Conservation (phyloP, 2,797 vertebrate genomes). For the Pseudomugil tenellus region DNA sequence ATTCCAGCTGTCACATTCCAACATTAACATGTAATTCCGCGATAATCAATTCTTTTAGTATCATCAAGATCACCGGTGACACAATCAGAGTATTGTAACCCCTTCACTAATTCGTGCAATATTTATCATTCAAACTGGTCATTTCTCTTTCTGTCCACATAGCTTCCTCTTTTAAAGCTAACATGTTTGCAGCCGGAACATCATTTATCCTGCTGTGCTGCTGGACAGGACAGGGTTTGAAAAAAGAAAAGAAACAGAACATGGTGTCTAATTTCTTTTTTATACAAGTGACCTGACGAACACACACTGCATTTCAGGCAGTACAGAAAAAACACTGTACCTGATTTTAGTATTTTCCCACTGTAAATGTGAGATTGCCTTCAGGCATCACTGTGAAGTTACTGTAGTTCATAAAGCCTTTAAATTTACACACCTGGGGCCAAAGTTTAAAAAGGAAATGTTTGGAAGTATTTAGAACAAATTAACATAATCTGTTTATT, state of each 20-base stretch:
- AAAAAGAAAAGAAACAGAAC: not conserved
- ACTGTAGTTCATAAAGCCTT: slow-evolving; percentile 17
- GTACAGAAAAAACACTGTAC: not conserved
- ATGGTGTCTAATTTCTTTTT: not conserved
- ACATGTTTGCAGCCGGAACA: no score
- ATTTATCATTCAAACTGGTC: no score
- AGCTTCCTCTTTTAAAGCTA: no score
- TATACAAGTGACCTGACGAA: not conserved
- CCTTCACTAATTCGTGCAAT: no score
- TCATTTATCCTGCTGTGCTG: no score
- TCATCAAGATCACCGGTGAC: no score
- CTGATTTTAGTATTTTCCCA: slow-evolving; percentile 21
- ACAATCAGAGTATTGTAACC: no score
- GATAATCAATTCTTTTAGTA: no score
- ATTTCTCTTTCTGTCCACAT: no score
- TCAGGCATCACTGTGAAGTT: slow-evolving; percentile 11
- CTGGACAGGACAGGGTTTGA: no score
- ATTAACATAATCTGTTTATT: slow-evolving; percentile 30
- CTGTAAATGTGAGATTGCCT: slow-evolving; percentile 17
- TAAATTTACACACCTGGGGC: slow-evolving; percentile 1
- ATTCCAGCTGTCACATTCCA: no score
- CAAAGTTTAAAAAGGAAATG: slow-evolving; percentile 9
- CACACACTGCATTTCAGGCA: not conserved
- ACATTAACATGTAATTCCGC: no score
- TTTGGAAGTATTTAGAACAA: slow-evolving; percentile 1